Evolutionary conservation across 2,888 invertebrate genomes (phyloP).

Genomic region (Phania funesta): DNA sequence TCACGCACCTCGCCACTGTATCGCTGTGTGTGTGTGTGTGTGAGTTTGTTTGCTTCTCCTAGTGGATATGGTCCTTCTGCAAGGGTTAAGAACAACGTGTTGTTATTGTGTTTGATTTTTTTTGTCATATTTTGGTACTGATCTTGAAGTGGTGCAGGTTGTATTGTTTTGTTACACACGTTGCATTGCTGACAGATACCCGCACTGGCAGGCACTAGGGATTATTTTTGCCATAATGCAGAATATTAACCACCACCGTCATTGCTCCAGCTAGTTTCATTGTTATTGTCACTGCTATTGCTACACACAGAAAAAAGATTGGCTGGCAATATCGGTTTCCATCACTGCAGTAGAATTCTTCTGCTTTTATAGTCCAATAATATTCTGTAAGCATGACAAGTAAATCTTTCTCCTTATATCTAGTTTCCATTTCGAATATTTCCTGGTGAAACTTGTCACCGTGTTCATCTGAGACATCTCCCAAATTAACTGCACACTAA

Average conservation of each 20-base stretch:
- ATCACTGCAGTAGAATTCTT: no score
- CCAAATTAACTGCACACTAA: no score
- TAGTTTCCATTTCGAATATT: no score
- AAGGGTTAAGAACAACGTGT: background rate
- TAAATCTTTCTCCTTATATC: no score
- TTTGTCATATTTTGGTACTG: background rate
- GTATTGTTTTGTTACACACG: background rate
- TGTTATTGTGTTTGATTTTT: background rate
- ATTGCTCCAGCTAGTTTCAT: background rate
- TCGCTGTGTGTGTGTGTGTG: background rate
- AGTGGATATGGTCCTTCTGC: background rate
- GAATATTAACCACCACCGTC: background rate
- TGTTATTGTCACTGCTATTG: background rate
- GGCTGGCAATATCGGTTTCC: no score
- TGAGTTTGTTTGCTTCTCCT: background rate
- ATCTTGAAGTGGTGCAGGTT: background rate
- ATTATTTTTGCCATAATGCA: constrained; percentile 25
- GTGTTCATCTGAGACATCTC: no score
- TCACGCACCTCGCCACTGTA: background rate
- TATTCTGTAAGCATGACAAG: no score
- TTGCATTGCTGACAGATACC: background rate
- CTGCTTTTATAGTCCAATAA: no score
- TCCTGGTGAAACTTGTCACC: no score
- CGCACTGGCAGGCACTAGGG: constrained; percentile 17
- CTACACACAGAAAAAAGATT: background rate